Base-by-base conservation (phyloP, 2,888 invertebrate species). In the Atherix ibis region DNA sequence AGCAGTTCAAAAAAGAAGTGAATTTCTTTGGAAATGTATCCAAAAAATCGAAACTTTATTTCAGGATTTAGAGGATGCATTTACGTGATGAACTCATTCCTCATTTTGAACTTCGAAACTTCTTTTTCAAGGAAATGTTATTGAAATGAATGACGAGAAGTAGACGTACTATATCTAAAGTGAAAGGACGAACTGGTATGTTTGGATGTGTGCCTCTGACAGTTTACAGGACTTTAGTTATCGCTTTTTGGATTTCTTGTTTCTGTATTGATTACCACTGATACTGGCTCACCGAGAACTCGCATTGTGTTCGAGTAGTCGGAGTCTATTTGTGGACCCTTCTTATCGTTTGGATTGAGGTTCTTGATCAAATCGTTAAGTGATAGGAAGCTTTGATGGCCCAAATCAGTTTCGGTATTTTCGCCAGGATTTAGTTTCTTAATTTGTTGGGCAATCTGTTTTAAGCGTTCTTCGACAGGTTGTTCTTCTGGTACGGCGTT, bases 221-320 rank as follows among this genome's bases (percentile, higher is more conserved):
- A 25, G 13, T 38, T 36, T 27, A 16, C 24, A 29, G 10, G 36
- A 26, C 12, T 26, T 25, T 13, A 27, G 32, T 19, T 28, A 38
- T 31, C 26, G 30, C 15, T 24, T 40, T 27, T 30, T 32, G 30
- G 26, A 29, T 42, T 43, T 27, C 37, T 31, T 30, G 37, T 31
- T 27, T 42, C 40, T 2, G 35, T 38, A 10, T 19, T 36, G 30
- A 35, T 32, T 15, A 50, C 49, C 26, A 51, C 40, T 18, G 50
- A 48, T 4, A 51, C 47, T 25, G 48, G 49, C 39, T 61, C 60
- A 40, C 60, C 59, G 29, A 61, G 50, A 13, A 60, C 59, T 38
- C 58, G 52, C 58, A 59, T 60, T 34, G 60, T 59, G 43, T 60
- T 58, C 13, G 61, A 59, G 43, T 61, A 61, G 41, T 59, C 58